Percentiles rank a stretch among this genome's conserved stretches.
Evolutionary conservation across 1,140 invertebrate species (phyloP).

Genomic region (Pseudomyrmex concolor): DNA sequence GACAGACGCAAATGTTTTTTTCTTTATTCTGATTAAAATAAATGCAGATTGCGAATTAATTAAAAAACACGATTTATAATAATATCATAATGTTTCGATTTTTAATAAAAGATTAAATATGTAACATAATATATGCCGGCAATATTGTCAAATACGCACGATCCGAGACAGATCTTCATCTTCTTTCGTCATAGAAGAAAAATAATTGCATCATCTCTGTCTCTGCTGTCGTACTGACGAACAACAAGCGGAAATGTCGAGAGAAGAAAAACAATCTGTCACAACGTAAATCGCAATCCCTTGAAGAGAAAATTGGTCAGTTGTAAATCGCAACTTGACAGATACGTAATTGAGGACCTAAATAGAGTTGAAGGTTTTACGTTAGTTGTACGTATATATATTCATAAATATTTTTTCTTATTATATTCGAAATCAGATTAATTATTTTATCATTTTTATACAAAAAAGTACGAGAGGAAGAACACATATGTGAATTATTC

Average conservation of each 20-base stretch:
- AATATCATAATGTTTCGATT: too few relatives aligned
- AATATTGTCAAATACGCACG: neutral
- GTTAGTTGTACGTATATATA: neutral
- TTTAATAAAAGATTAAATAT: too few relatives aligned
- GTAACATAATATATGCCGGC: neutral
- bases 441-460: too few relatives aligned
- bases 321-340: constrained; percentile 8
- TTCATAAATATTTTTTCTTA: too few relatives aligned
- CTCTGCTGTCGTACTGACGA: constrained; percentile 44
- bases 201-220: constrained; percentile 38
- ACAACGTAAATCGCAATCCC: constrained; percentile 13
- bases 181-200: constrained; percentile 42
- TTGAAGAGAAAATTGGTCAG: constrained; percentile 17
- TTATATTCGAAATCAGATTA: too few relatives aligned
- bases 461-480: too few relatives aligned
- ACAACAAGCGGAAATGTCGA: constrained; percentile 65
- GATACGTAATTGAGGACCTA: constrained; percentile 13
- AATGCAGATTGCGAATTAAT: neutral
- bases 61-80: too few relatives aligned
- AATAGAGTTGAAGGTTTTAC: neutral
- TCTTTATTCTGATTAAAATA: neutral
- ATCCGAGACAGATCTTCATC: constrained; percentile 11
- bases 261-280: constrained; percentile 43
- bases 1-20: neutral
- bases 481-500: too few relatives aligned